A percentile compares a stretch with the other conserved stretches of the same genome.
Evolutionary conservation across 2,888 invertebrate genomes (phyloP).

Genomic region (Leptogaster cylindrica): DNA sequence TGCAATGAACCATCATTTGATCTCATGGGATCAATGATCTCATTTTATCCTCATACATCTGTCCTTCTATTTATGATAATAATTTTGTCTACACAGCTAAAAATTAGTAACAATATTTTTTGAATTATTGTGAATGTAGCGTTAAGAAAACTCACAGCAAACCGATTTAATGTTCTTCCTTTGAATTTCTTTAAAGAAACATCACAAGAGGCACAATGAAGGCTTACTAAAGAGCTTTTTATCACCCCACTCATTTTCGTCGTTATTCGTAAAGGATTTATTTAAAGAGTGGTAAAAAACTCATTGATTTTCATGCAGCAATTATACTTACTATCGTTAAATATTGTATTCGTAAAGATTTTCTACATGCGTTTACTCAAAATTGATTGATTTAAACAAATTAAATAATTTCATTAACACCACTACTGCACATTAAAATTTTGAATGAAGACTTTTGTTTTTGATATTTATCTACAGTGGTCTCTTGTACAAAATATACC

Average conservation of each 20-base stretch:
- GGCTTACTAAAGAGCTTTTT: constrained; percentile 44
- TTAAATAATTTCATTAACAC: constrained; percentile 23
- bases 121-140: constrained; percentile 15
- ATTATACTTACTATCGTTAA: constrained; percentile 1
- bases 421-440: constrained; percentile 21
- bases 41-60: no score
- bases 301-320: constrained; percentile 27
- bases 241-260: constrained; percentile 23
- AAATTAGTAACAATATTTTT: constrained; percentile 11
- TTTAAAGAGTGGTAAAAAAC: constrained; percentile 32
- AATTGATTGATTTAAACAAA: no score
- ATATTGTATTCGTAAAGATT: constrained; percentile 12
- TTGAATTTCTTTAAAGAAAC: constrained; percentile 38
- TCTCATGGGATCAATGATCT: no score
- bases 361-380: constrained; percentile 4
- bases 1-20: not conserved
- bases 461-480: not conserved
- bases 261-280: not conserved
- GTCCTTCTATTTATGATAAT: not conserved
- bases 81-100: constrained; percentile 2
- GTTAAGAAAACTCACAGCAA: not conserved
- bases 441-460: constrained; percentile 12
- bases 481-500: constrained; percentile 26
- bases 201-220: constrained; percentile 47
- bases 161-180: constrained; percentile 13